Evolutionary conservation across 2,113 vertebrate species (phyloP).

Genomic region (Zosterops pallidus): DNA sequence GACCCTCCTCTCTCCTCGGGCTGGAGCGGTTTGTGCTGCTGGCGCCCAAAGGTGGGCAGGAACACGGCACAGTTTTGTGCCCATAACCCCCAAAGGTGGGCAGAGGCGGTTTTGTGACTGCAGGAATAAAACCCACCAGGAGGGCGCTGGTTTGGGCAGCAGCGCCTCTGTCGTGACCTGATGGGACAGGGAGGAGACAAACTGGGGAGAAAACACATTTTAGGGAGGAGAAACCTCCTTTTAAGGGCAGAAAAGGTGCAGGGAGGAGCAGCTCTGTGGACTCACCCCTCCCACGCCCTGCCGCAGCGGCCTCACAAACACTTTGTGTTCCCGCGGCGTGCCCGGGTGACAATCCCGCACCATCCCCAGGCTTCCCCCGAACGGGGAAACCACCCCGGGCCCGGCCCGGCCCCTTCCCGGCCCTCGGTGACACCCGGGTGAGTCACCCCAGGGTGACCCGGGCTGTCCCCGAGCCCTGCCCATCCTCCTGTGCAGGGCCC

Average conservation of each 20-base stretch:
- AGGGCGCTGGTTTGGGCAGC: not conserved
- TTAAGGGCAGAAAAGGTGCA: not conserved
- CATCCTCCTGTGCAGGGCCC: not conserved
- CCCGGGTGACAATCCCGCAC: not conserved
- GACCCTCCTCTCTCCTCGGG: not conserved
- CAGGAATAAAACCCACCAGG: not conserved
- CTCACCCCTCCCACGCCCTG: not conserved
- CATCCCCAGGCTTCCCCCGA: not conserved
- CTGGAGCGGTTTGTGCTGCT: rapidly evolving
- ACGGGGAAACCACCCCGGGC: not conserved
- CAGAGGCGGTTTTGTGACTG: not conserved
- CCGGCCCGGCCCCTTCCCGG: not conserved
- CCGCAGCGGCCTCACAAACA: not conserved
- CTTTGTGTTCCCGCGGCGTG: not conserved
- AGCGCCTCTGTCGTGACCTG: not conserved
- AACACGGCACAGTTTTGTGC: too few species aligned
- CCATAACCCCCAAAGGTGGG: rapidly evolving
- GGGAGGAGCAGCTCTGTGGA: not conserved
- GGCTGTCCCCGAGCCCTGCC: constrained; percentile 11
- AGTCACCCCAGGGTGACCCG: constrained; percentile 25
- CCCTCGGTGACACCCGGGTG: not conserved
- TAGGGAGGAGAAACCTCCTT: not conserved
- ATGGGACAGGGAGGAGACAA: not conserved
- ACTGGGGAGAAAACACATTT: rapidly evolving
- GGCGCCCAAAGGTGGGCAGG: too few species aligned